Percentiles rank a stretch among this genome's conserved stretches.
phyloP scores from a whole-genome alignment of 2,888 invertebrate genomes.

The Scaptomyza parva region DNA sequence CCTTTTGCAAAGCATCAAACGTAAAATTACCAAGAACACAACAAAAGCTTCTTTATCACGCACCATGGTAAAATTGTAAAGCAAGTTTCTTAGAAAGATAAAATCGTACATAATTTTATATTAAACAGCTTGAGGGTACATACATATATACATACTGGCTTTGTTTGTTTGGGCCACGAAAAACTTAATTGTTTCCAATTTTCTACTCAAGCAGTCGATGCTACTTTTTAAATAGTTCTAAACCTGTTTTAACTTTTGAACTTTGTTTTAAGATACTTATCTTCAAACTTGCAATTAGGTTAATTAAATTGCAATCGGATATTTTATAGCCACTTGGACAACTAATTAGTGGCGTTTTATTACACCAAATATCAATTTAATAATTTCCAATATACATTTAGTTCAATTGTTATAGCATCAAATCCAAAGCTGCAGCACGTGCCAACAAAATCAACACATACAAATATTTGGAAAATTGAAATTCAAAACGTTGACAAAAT shows the following conservation, averaged over 20 bases:
- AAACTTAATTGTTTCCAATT: not conserved
- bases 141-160: not conserved
- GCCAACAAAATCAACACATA: conserved; percentile 8
- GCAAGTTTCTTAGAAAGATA: not conserved
- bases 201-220: not conserved
- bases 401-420: conserved; percentile 10
- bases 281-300: conserved; percentile 12
- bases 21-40: conserved; percentile 9
- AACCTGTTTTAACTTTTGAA: not conserved
- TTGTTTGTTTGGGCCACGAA: not conserved
- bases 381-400: conserved; percentile 2
- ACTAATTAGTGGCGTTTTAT: conserved; percentile 30
- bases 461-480: conserved; percentile 26
- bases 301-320: conserved; percentile 31
- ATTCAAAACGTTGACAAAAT: conserved; percentile 37
- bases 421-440: conserved; percentile 1
- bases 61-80: not conserved
- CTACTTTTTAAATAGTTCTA: not conserved
- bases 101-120: not conserved
- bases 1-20: conserved; percentile 11
- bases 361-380: conserved; percentile 10
- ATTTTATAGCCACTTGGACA: conserved; percentile 26
- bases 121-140: not conserved
- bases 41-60: not conserved
- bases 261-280: not conserved